Conservation (phyloP, 2,888 invertebrate species). For the Troilus luridus region DNA sequence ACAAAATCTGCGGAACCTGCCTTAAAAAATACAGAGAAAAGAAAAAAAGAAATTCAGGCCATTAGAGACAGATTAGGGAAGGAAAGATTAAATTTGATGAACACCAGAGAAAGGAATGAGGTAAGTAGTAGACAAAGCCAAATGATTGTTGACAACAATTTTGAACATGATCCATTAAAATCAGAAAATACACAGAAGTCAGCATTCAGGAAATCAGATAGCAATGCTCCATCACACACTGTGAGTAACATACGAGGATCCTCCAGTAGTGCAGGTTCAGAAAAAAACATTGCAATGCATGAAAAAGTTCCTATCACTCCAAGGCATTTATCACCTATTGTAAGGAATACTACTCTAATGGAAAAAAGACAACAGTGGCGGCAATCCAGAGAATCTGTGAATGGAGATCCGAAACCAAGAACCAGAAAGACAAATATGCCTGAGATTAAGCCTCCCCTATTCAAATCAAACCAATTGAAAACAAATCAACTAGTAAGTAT, state of each 20-base stretch:
- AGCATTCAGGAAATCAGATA: background rate
- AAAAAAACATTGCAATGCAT: background rate
- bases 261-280: background rate
- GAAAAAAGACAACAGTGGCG: constrained; percentile 25
- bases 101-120: constrained; percentile 30
- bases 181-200: background rate
- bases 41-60: background rate
- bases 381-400: background rate
- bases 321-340: background rate
- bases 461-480: constrained; percentile 35
- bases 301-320: background rate
- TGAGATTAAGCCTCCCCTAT: background rate
- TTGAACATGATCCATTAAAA: background rate
- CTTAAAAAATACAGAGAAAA: background rate
- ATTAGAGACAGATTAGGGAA: background rate
- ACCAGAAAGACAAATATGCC: background rate
- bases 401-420: background rate
- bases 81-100: constrained; percentile 17
- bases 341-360: background rate
- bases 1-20: background rate
- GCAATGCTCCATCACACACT: background rate
- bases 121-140: background rate
- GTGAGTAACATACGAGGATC: background rate
- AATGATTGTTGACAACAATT: background rate
- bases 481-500: constrained; percentile 16